A percentile compares a stretch with the other conserved stretches of the same genome.
These are phyloP conservation scores for Cylindroiulus punctatus DNA, from an alignment of 2,888 invertebrate genomes.

Conservation along the genomic window DNA sequence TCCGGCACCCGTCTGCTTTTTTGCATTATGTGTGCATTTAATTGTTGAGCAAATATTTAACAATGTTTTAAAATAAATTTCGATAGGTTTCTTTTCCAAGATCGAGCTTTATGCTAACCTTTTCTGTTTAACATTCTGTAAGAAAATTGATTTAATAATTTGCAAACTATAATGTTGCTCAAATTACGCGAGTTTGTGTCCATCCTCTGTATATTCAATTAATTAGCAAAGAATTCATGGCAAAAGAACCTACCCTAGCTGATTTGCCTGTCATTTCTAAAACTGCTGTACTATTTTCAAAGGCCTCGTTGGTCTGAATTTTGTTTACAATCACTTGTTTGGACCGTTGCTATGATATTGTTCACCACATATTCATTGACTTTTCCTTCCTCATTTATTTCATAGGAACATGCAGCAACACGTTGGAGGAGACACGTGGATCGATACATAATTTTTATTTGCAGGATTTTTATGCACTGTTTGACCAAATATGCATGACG, in stretches of 20 bases:
- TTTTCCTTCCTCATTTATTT: neutral
- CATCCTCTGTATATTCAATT: no score
- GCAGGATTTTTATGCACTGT: neutral
- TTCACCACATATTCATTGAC: constrained; percentile 8
- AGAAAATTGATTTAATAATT: no score
- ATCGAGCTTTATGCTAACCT: no score
- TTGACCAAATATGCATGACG: no score
- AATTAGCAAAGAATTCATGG: no score
- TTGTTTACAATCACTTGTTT: neutral
- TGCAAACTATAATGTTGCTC: no score
- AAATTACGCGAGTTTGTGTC: no score
- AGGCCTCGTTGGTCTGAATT: neutral
- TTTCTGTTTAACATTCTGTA: no score
- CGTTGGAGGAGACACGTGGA: neutral
- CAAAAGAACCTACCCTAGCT: no score
- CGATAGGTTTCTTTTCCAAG: no score
- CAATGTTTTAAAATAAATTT: neutral
- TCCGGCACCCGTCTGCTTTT: neutral
- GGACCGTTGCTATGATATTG: constrained; percentile 23
- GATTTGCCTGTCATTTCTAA: neutral
- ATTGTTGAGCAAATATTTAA: neutral
- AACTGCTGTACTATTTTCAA: neutral
- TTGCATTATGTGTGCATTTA: neutral
- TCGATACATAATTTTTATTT: neutral
- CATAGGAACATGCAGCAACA: neutral